A percentile compares a stretch with the other conserved stretches of the same genome.
These are phyloP conservation scores for Coenobita brevimanus DNA, from an alignment of 1,140 invertebrate species.

Conservation along the genomic window DNA sequence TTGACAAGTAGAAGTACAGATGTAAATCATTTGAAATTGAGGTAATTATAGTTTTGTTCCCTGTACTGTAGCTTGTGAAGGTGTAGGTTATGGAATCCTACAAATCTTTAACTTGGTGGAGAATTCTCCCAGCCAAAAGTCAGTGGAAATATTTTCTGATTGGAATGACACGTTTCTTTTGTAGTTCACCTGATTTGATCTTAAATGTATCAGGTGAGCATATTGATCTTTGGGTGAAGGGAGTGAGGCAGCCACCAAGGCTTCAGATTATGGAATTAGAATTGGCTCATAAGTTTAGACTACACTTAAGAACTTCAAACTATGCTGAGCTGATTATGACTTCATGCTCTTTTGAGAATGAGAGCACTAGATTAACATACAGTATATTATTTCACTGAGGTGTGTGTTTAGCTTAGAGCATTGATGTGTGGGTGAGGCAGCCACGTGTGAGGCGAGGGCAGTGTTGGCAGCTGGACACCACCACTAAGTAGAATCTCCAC, in stretches of 20 bases:
- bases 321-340: too few relatives aligned
- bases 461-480: slow-evolving; percentile 58
- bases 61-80: slow-evolving; percentile 30
- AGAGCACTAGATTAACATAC: too few relatives aligned
- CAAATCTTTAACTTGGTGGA: not conserved
- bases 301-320: too few relatives aligned
- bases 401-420: too few relatives aligned
- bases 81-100: slow-evolving; percentile 4
- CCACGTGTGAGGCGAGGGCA: slow-evolving; percentile 18
- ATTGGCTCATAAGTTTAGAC: too few relatives aligned
- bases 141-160: not conserved
- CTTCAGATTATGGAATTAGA: too few relatives aligned
- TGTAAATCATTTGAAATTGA: not conserved
- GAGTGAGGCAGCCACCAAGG: too few relatives aligned
- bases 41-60: slow-evolving; percentile 8
- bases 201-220: too few relatives aligned
- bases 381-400: too few relatives aligned
- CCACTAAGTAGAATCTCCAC: slow-evolving; percentile 57
- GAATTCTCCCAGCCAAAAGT: not conserved
- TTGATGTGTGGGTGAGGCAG: too few relatives aligned
- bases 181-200: not conserved
- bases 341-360: too few relatives aligned
- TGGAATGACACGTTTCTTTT: not conserved
- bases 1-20: slow-evolving; percentile 31
- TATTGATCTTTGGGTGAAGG: too few relatives aligned